Evolutionary conservation across 2,888 invertebrate species (phyloP), one percentile per base, ranked within the genome.

Genomic region (Trichacis sp.): DNA sequence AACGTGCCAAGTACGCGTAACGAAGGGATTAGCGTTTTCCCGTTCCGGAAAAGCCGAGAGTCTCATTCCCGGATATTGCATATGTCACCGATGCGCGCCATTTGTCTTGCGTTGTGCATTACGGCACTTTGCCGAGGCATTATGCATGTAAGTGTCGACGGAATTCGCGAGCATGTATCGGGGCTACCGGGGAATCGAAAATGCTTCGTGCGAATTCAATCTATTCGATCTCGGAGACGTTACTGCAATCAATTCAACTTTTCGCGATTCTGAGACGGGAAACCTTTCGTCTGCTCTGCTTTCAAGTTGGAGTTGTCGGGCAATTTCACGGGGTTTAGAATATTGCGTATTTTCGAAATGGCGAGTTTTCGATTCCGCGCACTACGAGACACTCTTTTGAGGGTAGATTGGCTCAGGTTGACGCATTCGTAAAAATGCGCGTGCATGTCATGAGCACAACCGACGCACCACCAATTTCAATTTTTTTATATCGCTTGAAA

Each of bases 111-210:
- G 49, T 52, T 48, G 20, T 40, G 59, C 49, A 58, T 58, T 59
- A 66, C 62, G 49, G 55, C 62, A 56, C 53, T 55, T 68, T 61
- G 38, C 20, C 53, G 49, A 49, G 51, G 65, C 63, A 58, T 64
- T 68, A 70, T 66, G 61, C 62, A 70, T 68, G 64, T 66, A 68
- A 70, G 66, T 62, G 59, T 55, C 61, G 57, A n/a, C 40, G 33
- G 42, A 40, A n/a, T n/a, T n/a, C n/a, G 15, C 40, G 40, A 40
- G n/a, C n/a, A n/a, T n/a, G n/a, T n/a, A n/a, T 2, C 2, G 19
- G 48, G 33, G 20, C 20, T 56, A 47, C 48, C 40, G 49, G 40
- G 36, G 43, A 48, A 62, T 43, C 17, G 18, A 42, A 42, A 43
- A 43, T 12, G 19, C 19, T 3, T 1, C 43, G 40, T 47, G 42